Conservation (phyloP, 2,888 invertebrate genomes). For the Cosmorhoe ocellata region DNA sequence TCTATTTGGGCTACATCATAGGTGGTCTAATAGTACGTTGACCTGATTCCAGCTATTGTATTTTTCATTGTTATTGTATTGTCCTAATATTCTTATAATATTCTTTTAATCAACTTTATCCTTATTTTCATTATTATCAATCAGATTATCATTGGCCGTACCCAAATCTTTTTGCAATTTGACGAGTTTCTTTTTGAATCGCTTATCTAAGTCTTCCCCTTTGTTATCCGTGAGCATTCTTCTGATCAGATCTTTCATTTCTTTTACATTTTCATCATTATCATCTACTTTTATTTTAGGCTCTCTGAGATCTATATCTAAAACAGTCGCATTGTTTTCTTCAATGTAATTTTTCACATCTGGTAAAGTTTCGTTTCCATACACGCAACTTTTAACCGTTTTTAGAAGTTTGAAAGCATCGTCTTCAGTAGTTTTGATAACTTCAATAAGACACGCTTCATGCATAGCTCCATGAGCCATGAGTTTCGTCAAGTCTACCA, state of each 20-base stretch:
- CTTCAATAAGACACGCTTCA: slow-evolving; percentile 77
- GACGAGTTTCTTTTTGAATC: slow-evolving; percentile 50
- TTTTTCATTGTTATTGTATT: neutral
- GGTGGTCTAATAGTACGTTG: neutral
- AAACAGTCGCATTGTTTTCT: slow-evolving; percentile 65
- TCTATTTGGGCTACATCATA: slow-evolving; percentile 5
- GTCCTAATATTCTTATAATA: no score
- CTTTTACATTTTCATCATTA: slow-evolving; percentile 38
- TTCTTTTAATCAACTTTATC: slow-evolving; percentile 36
- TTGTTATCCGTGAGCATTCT: slow-evolving; percentile 53
- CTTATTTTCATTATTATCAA: slow-evolving; percentile 10
- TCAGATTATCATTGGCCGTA: slow-evolving; percentile 39
- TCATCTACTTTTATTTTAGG: slow-evolving; percentile 25
- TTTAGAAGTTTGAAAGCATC: slow-evolving; percentile 57
- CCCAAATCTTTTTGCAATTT: slow-evolving; percentile 48
- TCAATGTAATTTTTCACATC: slow-evolving; percentile 45
- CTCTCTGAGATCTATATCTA: slow-evolving; percentile 44
- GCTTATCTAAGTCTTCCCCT: slow-evolving; percentile 41
- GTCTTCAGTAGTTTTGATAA: slow-evolving; percentile 66
- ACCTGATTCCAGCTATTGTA: slow-evolving; percentile 3
- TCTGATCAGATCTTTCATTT: slow-evolving; percentile 54
- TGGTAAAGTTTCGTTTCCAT: slow-evolving; percentile 42
- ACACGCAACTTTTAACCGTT: slow-evolving; percentile 52
- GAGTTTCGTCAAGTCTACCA: slow-evolving; percentile 65
- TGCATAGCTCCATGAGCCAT: slow-evolving; percentile 79